Conservation (phyloP, 2,113 vertebrate species). For the Anolis sagrei region DNA sequence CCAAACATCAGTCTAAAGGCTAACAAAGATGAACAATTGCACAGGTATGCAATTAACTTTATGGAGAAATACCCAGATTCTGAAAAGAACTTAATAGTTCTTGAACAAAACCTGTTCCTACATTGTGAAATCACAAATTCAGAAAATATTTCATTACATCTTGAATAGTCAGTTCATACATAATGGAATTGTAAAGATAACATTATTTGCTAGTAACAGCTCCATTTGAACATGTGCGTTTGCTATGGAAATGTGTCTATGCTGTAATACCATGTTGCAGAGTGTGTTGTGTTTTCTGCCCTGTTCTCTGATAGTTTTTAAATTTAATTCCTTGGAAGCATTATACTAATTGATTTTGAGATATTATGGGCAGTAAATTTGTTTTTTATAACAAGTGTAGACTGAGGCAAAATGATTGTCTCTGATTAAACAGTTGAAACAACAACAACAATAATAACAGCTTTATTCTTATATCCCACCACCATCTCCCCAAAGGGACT, state of each 20-base stretch:
- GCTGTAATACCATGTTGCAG: neutral
- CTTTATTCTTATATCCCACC: no score
- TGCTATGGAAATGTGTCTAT: no score
- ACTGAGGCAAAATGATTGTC: neutral
- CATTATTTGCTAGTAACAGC: neutral
- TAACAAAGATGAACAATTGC: conserved; percentile 98
- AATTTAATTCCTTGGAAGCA: neutral
- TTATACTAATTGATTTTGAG: neutral
- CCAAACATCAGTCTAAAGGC: conserved; percentile 95
- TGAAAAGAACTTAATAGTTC: neutral
- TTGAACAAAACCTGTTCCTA: neutral
- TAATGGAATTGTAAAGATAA: neutral
- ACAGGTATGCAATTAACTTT: conserved; percentile 85
- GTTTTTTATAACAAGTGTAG: neutral
- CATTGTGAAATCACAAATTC: conserved; percentile 17
- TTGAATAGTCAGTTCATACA: neutral
- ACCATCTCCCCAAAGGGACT: no score
- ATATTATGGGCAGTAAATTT: neutral
- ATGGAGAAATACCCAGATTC: neutral
- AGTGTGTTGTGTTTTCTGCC: neutral
- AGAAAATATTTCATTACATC: neutral
- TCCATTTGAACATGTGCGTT: neutral
- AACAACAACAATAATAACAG: no score
- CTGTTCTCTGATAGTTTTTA: neutral
- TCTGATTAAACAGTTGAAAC: neutral